Evolutionary conservation across 2,797 vertebrate genomes (phyloP), one percentile per base, ranked within the genome.

Genomic region (Pelodytes ibericus): DNA sequence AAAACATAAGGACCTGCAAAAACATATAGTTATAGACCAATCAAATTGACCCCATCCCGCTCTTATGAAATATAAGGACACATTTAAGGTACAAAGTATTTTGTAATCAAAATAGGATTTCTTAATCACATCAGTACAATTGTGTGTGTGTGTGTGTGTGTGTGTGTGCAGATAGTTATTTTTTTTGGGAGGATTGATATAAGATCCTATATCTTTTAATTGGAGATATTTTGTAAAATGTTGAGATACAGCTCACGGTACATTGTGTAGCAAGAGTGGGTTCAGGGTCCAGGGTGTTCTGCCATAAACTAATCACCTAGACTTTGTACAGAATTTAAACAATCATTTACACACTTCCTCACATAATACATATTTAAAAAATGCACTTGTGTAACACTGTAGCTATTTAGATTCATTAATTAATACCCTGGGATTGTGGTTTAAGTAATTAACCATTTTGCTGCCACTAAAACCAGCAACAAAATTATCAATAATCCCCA

Each of bases 241-340:
- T n/a, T n/a, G n/a, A n/a, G n/a, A n/a, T n/a, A n/a, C n/a, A 30
- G 44, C 11, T 60, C 11, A 47, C 7, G 51, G 63, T 22, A 66
- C 25, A 3, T 66, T 51, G n/a, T 72, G 62, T 72, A 51, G 61
- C 67, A 27, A 20, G 62, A 47, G 26, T 16, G 33, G 61, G 77
- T 79, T 69, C 71, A 79, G 70, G 62, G 77, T 79, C 62, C 77
- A 73, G 47, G 13, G 62, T 47, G 53, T 65, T 58, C 69, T 53
- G 49, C 53, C 63, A 74, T 79, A 79, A 79, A 79, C 31, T 74
- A 73, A 79, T 79, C 60, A 56, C 31, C 57, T 63, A 71, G 44
- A 71, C 71, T 79, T 79, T 26, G 71, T 64, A 69, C 71, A 63
- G 44, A 22, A 72, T 74, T 74, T 79, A 47, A 73, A 61, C 51